These are phyloP conservation scores for Yponomeuta sedellus DNA, from an alignment of 2,888 invertebrate genomes.

Conservation along the genomic window DNA sequence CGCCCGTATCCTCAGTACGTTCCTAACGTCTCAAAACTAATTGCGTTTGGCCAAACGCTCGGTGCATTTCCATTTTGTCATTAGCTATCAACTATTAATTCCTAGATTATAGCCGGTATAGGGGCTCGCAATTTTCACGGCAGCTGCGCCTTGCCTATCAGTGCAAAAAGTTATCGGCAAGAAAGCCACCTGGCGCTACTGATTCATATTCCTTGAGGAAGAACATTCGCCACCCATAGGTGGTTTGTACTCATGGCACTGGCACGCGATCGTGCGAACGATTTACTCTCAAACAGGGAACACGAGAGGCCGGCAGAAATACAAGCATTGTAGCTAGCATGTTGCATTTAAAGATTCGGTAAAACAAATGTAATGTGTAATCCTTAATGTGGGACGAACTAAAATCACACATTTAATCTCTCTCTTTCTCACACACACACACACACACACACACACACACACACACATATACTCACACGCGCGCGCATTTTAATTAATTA, in stretches of 20 bases:
- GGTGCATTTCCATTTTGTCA: slow-evolving; percentile 68
- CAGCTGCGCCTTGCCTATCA: slow-evolving; percentile 55
- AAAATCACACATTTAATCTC: too few relatives aligned
- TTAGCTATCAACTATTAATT: slow-evolving; percentile 71
- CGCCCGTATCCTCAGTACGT: slow-evolving; percentile 58
- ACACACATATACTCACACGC: too few relatives aligned
- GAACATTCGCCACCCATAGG: background rate
- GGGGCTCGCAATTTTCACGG: slow-evolving; percentile 70
- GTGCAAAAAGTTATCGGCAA: slow-evolving; percentile 65
- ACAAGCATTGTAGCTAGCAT: background rate
- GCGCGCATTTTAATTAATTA: too few relatives aligned
- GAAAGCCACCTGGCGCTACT: slow-evolving; percentile 60
- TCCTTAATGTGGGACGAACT: too few relatives aligned
- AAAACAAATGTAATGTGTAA: too few relatives aligned
- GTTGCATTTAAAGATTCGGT: background rate
- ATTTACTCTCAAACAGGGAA: background rate
- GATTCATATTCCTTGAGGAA: slow-evolving; percentile 30
- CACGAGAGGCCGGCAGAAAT: background rate
- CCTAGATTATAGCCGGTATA: slow-evolving; percentile 69
- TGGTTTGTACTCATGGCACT: background rate
- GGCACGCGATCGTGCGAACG: background rate
- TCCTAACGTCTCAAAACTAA: slow-evolving; percentile 55
- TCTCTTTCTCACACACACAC: too few relatives aligned
- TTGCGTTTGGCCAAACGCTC: slow-evolving; percentile 61
- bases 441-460: too few relatives aligned